These are phyloP conservation scores for Myotis lucifugus DNA, from an alignment of 2,113 vertebrate species.

Conservation along the genomic window DNA sequence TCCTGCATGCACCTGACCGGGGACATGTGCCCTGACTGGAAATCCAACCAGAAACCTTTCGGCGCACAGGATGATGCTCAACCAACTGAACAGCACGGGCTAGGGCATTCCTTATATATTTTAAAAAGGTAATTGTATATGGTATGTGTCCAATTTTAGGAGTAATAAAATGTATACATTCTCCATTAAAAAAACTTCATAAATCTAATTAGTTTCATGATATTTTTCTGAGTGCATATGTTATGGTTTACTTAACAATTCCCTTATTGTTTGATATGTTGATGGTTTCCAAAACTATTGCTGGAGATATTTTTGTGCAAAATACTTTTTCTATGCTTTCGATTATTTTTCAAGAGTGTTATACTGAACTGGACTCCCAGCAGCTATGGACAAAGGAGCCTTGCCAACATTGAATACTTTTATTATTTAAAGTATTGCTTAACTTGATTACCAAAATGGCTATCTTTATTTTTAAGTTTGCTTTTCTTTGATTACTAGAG, in stretches of 20 bases:
- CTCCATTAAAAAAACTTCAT: not conserved
- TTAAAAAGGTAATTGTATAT: not conserved
- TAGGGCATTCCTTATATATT: not conserved
- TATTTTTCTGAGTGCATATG: not conserved
- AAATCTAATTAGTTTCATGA: not conserved
- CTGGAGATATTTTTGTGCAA: conserved; percentile 13
- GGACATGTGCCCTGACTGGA: too few relatives aligned
- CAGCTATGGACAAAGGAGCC: not conserved
- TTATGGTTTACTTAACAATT: not conserved
- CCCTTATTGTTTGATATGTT: not conserved
- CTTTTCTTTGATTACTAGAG: not conserved
- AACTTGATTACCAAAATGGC: not conserved
- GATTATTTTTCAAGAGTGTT: conserved; percentile 23
- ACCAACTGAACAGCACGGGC: too few relatives aligned
- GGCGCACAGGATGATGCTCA: too few relatives aligned
- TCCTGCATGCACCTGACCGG: too few relatives aligned
- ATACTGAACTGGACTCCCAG: not conserved
- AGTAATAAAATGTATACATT: not conserved
- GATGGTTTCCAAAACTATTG: conserved; percentile 9
- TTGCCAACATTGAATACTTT: not conserved
- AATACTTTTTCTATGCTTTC: not conserved
- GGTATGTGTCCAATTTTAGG: not conserved
- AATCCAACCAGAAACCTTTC: too few relatives aligned
- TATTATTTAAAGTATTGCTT: conserved; percentile 4
- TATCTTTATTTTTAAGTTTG: not conserved